Conservation (phyloP, 2,797 vertebrate species). For the Sarcophilus harrisii region DNA sequence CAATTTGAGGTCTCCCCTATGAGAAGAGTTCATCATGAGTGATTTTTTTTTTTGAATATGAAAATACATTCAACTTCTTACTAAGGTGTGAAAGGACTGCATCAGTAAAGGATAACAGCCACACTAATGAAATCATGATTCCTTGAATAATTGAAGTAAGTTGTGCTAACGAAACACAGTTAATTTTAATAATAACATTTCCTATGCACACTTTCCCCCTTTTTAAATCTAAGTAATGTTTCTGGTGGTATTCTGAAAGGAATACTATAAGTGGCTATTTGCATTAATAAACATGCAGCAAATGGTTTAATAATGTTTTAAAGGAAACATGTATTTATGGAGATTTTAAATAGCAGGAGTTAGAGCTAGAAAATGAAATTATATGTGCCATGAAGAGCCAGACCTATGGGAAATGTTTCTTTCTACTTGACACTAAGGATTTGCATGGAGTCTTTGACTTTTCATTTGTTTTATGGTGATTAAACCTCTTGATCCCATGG, state of each 20-base stretch:
- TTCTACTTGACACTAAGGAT: neutral
- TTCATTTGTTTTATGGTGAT: neutral
- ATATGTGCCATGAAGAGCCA: slow-evolving; percentile 52
- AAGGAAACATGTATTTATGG: slow-evolving; percentile 63
- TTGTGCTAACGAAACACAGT: slow-evolving; percentile 38
- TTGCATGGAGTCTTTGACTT: neutral
- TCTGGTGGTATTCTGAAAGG: slow-evolving; percentile 57
- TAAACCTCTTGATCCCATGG: neutral
- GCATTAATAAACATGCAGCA: slow-evolving; percentile 63
- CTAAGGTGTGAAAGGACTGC: neutral
- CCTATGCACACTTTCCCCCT: slow-evolving; percentile 24
- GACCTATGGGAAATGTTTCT: slow-evolving; percentile 29
- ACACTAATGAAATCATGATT: neutral
- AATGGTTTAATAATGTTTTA: slow-evolving; percentile 67
- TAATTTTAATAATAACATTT: slow-evolving; percentile 58
- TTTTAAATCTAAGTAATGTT: slow-evolving; percentile 72
- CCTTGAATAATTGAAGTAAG: neutral
- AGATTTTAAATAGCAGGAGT: slow-evolving; percentile 71
- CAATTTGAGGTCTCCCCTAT: neutral
- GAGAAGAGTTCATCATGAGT: neutral
- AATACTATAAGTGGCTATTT: slow-evolving; percentile 50
- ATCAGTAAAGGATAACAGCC: neutral
- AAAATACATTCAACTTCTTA: neutral
- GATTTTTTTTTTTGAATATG: neutral
- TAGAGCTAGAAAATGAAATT: slow-evolving; percentile 45